Conservation (phyloP, 2,113 vertebrate species). For the Platysternon megacephalum region DNA sequence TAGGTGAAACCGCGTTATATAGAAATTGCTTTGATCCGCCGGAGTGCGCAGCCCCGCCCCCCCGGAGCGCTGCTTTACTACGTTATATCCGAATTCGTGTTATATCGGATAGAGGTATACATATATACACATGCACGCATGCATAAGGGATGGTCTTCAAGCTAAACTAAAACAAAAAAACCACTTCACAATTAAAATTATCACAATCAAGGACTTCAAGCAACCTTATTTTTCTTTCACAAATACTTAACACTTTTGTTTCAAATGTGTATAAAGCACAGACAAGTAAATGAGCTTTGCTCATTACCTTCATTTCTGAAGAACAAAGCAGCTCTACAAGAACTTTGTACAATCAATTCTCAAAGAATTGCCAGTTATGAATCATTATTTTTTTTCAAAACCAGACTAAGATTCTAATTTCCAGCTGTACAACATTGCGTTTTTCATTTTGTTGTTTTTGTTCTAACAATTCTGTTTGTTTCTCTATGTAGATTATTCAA, state of each 20-base stretch:
- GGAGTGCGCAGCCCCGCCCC: too few species aligned
- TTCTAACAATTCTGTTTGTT: constrained; percentile 29
- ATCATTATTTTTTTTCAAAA: background rate
- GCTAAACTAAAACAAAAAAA: background rate
- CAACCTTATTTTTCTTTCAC: background rate
- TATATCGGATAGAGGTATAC: too few species aligned
- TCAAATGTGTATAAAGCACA: background rate
- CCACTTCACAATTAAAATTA: background rate
- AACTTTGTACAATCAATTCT: background rate
- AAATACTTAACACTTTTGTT: background rate
- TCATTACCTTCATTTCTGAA: background rate
- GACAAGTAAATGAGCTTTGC: background rate
- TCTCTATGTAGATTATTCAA: background rate
- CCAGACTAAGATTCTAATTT: background rate
- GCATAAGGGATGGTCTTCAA: background rate
- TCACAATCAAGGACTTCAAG: background rate
- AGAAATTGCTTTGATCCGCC: too few species aligned
- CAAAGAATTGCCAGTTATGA: background rate
- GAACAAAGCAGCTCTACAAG: background rate
- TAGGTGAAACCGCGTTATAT: too few species aligned
- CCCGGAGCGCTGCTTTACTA: too few species aligned
- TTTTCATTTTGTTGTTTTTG: constrained; percentile 17
- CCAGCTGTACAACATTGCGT: constrained; percentile 2
- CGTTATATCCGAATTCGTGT: too few species aligned
- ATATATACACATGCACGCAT: fast-evolving